Evolutionary conservation across 1,140 invertebrate genomes (phyloP).

Genomic region (Eciton burchellii): DNA sequence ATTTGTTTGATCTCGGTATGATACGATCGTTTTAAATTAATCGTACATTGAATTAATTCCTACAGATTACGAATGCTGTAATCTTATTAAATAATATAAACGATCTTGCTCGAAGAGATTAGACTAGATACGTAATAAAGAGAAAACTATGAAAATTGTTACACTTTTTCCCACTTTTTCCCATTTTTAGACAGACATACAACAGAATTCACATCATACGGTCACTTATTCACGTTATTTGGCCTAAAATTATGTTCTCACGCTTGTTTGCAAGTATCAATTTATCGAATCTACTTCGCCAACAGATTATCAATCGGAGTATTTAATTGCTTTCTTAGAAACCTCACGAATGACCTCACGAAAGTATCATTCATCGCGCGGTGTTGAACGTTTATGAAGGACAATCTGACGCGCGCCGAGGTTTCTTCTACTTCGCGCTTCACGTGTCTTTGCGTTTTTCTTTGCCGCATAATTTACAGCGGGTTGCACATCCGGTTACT

Average conservation of each 20-base stretch:
- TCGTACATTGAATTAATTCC: too few relatives aligned
- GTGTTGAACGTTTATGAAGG: background rate
- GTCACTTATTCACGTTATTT: too few relatives aligned
- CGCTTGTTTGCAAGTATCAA: background rate
- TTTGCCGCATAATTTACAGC: slow-evolving; percentile 22
- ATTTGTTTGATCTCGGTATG: slow-evolving; percentile 23
- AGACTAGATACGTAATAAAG: too few relatives aligned
- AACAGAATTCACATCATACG: background rate
- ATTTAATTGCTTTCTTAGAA: slow-evolving; percentile 8
- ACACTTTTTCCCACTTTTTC: too few relatives aligned
- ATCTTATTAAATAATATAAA: too few relatives aligned
- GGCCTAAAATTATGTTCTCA: background rate
- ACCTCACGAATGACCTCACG: background rate
- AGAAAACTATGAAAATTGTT: too few relatives aligned
- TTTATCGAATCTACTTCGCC: background rate
- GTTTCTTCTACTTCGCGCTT: background rate
- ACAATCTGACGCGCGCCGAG: slow-evolving; percentile 11
- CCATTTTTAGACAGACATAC: background rate
- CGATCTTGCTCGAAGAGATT: too few relatives aligned
- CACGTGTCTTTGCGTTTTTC: background rate
- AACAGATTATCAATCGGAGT: background rate
- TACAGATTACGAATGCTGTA: too few relatives aligned
- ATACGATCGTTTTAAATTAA: slow-evolving; percentile 23
- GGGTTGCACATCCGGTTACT: background rate
- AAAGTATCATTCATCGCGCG: background rate